These are phyloP conservation scores for Sebastes paucispinis DNA, from an alignment of 2,797 vertebrate genomes.

Conservation along the genomic window DNA sequence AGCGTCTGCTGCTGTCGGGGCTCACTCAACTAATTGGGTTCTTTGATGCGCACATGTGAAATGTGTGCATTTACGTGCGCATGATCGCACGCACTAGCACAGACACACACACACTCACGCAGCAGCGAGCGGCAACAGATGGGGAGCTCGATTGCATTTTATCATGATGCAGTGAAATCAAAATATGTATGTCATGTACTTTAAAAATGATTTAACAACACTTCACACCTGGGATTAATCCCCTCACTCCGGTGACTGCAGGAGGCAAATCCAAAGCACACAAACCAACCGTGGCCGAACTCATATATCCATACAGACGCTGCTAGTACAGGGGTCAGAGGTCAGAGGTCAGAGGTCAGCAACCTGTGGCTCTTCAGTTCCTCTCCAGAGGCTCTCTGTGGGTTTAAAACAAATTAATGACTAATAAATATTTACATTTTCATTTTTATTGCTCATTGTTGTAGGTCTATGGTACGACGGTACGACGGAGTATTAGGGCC, in stretches of 20 bases:
- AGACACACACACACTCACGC: background rate
- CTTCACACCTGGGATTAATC: conserved; percentile 61
- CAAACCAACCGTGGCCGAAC: conserved; percentile 25
- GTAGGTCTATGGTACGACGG: too few relatives aligned
- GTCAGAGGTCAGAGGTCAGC: too few relatives aligned
- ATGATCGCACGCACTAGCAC: background rate
- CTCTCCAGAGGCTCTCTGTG: too few relatives aligned
- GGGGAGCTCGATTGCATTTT: conserved; percentile 50
- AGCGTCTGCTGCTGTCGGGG: conserved; percentile 39
- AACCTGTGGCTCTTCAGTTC: too few relatives aligned
- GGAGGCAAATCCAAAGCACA: conserved; percentile 36
- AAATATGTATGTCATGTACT: conserved; percentile 44
- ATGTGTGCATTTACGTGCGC: conserved; percentile 21
- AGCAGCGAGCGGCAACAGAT: conserved; percentile 54
- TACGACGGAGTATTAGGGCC: too few relatives aligned
- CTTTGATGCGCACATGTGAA: conserved; percentile 43
- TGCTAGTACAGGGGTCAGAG: too few relatives aligned
- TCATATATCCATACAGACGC: conserved; percentile 30
- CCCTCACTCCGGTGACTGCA: conserved; percentile 50
- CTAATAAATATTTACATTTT: too few relatives aligned
- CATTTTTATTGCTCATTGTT: too few relatives aligned
- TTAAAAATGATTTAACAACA: conserved; percentile 50
- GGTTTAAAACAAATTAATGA: too few relatives aligned
- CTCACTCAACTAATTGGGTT: conserved; percentile 64
- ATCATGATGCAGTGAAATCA: conserved; percentile 33